Base-by-base conservation (phyloP, 2,113 vertebrate genomes). In the Ahaetulla prasina region DNA sequence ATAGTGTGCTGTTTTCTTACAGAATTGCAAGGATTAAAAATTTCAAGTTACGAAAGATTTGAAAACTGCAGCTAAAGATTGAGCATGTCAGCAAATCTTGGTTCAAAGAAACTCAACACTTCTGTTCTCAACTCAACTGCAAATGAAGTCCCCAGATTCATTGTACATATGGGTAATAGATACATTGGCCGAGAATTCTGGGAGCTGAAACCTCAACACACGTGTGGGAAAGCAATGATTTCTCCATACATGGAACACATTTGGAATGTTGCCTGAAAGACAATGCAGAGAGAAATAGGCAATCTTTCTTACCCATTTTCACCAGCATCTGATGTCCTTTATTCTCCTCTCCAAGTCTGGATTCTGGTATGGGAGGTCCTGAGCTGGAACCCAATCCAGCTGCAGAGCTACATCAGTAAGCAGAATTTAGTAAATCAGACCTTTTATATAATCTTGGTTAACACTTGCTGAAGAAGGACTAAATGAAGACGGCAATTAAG, bases 271-370 rank as follows among this genome's bases (percentile, higher is more conserved):
- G 63, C 18, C 30, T 74, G 22, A 39, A 39, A 87, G 14, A 35
- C 7, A 49, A n/a, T 22, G 11, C 35, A 50, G 45, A n/a, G 12
- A 18, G 27, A 87, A 50, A 87, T 8, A 30, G 47, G 11, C 43
- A 1, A 55, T 14, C 49, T 1, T 20, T 14, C 98, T 97, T 96
- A 98, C 98, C 98, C 98, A 98, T 98, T 94, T 98, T 98, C 90
- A 98, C 98, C 0, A 98, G 97, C 98, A 98, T 98, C 93, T 98
- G 98, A 94, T 98, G 98, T 4, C 99, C 99, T 97, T 99, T 99
- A 94, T 99, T 99, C 95, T 99, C 99, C 93, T 99, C 99, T 20
- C 99, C 99, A 8, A 99, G 98, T 92, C 99, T 97, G 0, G 96
- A 97, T 80, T 99, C 99, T 4, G 97, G 92, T 74, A 98, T 55